Base-by-base conservation (phyloP, 2,888 invertebrate genomes). In the Drosophila imparisetae region DNA sequence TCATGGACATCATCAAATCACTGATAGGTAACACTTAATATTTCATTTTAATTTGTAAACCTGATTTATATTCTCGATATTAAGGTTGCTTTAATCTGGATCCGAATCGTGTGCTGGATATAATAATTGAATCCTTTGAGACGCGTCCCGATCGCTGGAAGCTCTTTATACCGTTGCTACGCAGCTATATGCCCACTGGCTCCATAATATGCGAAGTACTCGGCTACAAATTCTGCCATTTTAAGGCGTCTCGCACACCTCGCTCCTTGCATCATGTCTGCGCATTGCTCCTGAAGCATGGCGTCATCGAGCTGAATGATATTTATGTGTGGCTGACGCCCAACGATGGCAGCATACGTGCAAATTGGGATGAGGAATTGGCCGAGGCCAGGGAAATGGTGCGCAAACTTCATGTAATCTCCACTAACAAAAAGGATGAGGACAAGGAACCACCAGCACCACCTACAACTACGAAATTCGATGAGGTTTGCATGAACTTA, bases 31-130 rank as follows among this genome's bases (percentile, higher is more conserved):
- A 92, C 49, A n/a, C 11, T 3, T 4, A 4, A 4, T 21, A 5
- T 5, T 13, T 27, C 1, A 6, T n/a, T 34, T 34, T 2, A 27
- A 4, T 45, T 8, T 11, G 1, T 7, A 4, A n/a, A 10, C 21
- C 15, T 18, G 21, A 63, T 6, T 6, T 1, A 4, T 21, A 18
- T 45, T 18, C 15, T n/a, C 4, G 7, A 10, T 34, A 4, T 50
- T 5, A 92, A 98, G 99, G 99, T 90, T 99, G 98, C 93, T 99
- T 99, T 93, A 99, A 99, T 94, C 95, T 99, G 92, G 99, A 99
- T 93, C 99, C 99, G 6, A 99, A 99, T 93, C 95, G 99, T 91
- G 98, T 99, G 18, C 94, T 99, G 78, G 99, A 99, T 92, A 96
- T 99, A 75, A 97, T 99, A 83, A 94, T 99, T 86, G 99, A 99